Evolutionary conservation across 2,888 invertebrate genomes (phyloP).

Genomic region (Temnothorax unifasciatus): DNA sequence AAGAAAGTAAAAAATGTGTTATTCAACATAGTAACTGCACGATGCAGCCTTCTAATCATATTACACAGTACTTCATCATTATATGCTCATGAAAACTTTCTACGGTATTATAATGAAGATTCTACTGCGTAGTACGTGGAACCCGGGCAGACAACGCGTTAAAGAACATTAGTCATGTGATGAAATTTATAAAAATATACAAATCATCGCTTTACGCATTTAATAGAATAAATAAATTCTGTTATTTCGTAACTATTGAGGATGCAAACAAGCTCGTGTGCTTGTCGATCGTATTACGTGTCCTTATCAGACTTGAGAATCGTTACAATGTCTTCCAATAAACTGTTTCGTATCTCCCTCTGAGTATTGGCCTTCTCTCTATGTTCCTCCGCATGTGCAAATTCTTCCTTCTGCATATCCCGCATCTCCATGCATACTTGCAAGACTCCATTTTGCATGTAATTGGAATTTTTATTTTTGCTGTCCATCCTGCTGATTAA

Average conservation of each 20-base stretch:
- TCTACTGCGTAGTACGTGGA: no score
- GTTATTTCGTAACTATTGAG: conserved; percentile 25
- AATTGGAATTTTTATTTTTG: conserved; percentile 17
- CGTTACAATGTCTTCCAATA: conserved; percentile 23
- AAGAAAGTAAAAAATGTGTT: no score
- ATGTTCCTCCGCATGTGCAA: background rate
- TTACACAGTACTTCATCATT: background rate
- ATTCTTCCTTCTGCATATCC: conserved; percentile 36
- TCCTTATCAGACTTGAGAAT: conserved; percentile 14
- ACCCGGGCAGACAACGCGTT: background rate
- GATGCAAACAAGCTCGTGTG: background rate
- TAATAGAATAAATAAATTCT: conserved; percentile 44
- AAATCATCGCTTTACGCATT: background rate
- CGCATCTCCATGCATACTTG: conserved; percentile 40
- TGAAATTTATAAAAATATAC: conserved; percentile 28
- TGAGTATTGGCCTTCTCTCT: conserved; percentile 38
- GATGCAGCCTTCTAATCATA: background rate
- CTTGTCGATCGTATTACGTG: conserved; percentile 11
- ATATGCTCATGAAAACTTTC: background rate
- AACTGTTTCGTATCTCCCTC: conserved; percentile 25
- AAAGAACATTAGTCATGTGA: background rate
- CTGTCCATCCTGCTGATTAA: conserved; percentile 19
- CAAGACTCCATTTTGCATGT: conserved; percentile 16
- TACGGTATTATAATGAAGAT: background rate
- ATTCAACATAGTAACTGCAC: no score